These are phyloP conservation scores for Ptilonorhynchus violaceus DNA, from an alignment of 2,113 vertebrate genomes.

Conservation along the genomic window DNA sequence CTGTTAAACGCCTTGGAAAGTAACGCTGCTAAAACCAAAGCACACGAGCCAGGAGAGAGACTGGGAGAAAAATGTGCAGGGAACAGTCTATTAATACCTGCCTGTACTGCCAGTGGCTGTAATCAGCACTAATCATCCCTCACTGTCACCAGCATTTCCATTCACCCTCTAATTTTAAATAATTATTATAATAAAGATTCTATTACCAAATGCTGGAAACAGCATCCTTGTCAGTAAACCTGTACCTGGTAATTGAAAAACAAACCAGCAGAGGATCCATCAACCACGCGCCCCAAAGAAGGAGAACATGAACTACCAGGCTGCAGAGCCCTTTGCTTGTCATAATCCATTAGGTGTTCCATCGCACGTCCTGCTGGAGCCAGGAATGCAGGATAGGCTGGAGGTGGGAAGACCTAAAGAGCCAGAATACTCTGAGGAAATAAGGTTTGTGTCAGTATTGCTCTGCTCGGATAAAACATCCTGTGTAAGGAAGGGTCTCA, in stretches of 20 bases:
- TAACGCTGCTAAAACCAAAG: neutral
- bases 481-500: neutral
- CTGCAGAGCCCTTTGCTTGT: neutral
- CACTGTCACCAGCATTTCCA: slow-evolving; percentile 11
- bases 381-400: neutral
- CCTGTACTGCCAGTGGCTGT: neutral
- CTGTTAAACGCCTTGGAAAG: neutral
- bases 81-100: slow-evolving; percentile 15
- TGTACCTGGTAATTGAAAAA: neutral
- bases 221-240: neutral
- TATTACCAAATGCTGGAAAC: neutral
- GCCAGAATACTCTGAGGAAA: neutral
- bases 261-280: neutral
- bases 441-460: neutral
- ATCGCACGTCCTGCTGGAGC: neutral
- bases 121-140: slow-evolving; percentile 40
- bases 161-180: slow-evolving; percentile 26
- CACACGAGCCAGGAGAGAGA: neutral
- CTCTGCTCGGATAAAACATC: neutral
- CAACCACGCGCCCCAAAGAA: neutral
- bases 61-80: neutral
- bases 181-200: slow-evolving; percentile 48
- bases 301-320: neutral
- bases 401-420: neutral
- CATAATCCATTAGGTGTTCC: neutral